Evolutionary conservation across 2,888 invertebrate species (phyloP).

Genomic region (Ariolimax columbianus): DNA sequence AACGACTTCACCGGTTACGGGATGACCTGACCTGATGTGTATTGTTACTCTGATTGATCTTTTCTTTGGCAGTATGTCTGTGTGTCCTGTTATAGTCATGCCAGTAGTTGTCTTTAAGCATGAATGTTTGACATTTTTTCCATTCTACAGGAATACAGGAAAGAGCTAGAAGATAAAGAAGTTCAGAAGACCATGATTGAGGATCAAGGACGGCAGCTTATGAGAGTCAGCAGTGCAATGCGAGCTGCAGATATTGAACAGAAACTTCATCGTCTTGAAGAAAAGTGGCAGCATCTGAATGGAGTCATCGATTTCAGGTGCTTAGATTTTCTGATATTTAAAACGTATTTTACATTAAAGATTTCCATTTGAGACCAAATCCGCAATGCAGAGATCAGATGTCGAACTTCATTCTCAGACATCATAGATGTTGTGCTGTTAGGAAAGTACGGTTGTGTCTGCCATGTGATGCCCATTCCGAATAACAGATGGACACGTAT

Average conservation of each 20-base stretch:
- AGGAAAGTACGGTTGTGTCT: too few relatives aligned
- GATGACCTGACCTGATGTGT: too few relatives aligned
- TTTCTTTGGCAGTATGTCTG: too few relatives aligned
- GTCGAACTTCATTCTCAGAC: too few relatives aligned
- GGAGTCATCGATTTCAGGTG: conserved; percentile 71
- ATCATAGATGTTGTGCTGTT: too few relatives aligned
- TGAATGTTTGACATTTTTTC: background rate
- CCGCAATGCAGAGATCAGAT: too few relatives aligned
- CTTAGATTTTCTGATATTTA: background rate
- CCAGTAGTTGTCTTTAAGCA: background rate
- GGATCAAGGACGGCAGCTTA: conserved; percentile 68
- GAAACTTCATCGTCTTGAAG: conserved; percentile 67
- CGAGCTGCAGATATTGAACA: conserved; percentile 74
- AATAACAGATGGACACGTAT: too few relatives aligned
- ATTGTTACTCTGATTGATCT: too few relatives aligned
- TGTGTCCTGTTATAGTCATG: too few relatives aligned
- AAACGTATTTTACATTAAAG: background rate
- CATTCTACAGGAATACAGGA: conserved; percentile 71
- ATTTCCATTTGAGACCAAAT: too few relatives aligned
- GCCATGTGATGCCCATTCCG: too few relatives aligned
- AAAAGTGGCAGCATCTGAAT: conserved; percentile 73
- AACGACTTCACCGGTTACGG: too few relatives aligned
- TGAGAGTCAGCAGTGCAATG: conserved; percentile 73
- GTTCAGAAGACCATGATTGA: conserved; percentile 65
- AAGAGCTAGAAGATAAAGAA: conserved; percentile 68